Conservation (phyloP, 2,888 invertebrate genomes). For the Biston betularia region DNA sequence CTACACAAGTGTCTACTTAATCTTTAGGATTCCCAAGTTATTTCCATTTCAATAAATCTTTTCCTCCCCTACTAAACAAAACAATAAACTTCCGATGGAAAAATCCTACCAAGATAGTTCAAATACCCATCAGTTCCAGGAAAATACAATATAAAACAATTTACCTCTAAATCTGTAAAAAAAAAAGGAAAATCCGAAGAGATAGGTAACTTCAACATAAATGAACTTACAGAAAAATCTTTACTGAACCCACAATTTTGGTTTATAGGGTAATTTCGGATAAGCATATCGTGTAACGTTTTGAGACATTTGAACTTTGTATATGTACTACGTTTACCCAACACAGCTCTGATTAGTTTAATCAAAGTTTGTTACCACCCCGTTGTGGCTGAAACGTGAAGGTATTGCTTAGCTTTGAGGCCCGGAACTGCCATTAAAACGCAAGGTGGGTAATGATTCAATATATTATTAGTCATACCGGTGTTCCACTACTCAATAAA, state of each 20-base stretch:
- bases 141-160: conserved; percentile 25
- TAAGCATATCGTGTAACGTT: conserved; percentile 14
- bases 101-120: conserved; percentile 8
- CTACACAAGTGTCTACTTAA: too few relatives aligned
- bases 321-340: conserved; percentile 28
- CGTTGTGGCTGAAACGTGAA: conserved; percentile 29
- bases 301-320: conserved; percentile 5
- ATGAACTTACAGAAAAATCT: not conserved
- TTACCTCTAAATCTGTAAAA: conserved; percentile 10
- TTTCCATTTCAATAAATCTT: not conserved
- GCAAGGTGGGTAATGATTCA: conserved; percentile 15
- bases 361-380: conserved; percentile 32
- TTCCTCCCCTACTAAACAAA: not conserved
- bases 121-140: conserved; percentile 10
- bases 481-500: conserved; percentile 7
- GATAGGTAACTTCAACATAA: not conserved
- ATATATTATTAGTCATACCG: conserved; percentile 17
- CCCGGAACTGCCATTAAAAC: conserved; percentile 26
- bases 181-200: not conserved
- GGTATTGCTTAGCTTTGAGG: conserved; percentile 23
- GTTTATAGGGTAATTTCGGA: not conserved
- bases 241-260: too few relatives aligned
- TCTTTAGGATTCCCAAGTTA: not conserved
- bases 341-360: conserved; percentile 30
- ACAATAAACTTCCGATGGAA: conserved; percentile 6